These are phyloP conservation scores for Melanotus villosus DNA, from an alignment of 2,888 invertebrate species.

Conservation along the genomic window DNA sequence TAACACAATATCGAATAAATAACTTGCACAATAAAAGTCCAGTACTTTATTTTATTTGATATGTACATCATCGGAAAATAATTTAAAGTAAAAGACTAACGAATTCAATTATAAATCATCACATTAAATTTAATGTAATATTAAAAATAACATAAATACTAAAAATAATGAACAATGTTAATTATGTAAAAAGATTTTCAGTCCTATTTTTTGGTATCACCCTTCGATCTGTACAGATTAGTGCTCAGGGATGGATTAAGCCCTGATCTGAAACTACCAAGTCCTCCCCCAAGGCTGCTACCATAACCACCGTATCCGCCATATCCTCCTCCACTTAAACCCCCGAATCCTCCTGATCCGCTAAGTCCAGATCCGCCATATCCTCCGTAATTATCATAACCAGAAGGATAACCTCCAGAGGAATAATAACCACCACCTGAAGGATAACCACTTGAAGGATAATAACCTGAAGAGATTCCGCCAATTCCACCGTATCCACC, in stretches of 20 bases:
- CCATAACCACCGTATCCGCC: conserved; percentile 13
- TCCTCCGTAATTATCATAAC: neutral
- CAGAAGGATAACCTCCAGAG: neutral
- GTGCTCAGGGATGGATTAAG: neutral
- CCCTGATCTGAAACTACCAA: neutral
- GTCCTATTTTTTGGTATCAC: neutral
- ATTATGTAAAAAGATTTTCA: neutral
- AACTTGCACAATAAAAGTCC: too few relatives aligned
- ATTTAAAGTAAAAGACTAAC: too few relatives aligned
- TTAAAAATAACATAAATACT: neutral
- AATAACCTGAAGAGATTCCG: neutral
- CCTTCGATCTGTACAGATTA: neutral
- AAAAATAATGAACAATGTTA: neutral
- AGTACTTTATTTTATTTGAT: too few relatives aligned
- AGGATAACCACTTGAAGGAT: too few relatives aligned
- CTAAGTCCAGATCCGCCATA: neutral
- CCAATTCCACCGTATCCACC: conserved; percentile 36
- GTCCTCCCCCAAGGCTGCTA: neutral
- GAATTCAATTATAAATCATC: too few relatives aligned
- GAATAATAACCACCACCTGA: too few relatives aligned
- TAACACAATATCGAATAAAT: too few relatives aligned
- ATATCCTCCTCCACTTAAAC: neutral
- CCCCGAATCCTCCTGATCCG: too few relatives aligned
- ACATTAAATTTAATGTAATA: too few relatives aligned
- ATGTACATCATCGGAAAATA: too few relatives aligned